phyloP scores from a whole-genome alignment of 2,113 vertebrate genomes.

The Eretmochelys imbricata region DNA sequence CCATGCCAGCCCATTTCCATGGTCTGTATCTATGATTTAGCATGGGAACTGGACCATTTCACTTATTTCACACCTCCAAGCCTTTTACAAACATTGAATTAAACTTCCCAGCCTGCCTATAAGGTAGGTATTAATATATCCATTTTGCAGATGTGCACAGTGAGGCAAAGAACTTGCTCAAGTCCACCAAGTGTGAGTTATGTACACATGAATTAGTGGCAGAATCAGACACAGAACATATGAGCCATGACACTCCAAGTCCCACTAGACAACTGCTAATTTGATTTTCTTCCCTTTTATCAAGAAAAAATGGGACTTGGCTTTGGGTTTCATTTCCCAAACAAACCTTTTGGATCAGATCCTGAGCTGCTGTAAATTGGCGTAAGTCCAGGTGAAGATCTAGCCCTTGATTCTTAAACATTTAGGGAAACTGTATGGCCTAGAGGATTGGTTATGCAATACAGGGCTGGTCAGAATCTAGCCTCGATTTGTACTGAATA shows the following conservation, averaged over 20 bases:
- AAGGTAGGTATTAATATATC: slow-evolving; percentile 73
- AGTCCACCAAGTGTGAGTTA: slow-evolving; percentile 68
- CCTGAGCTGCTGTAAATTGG: neutral
- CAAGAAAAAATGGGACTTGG: neutral
- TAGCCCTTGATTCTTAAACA: neutral
- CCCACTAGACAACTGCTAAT: slow-evolving; percentile 56
- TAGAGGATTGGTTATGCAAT: neutral
- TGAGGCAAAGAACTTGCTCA: slow-evolving; percentile 35
- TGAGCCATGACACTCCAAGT: slow-evolving; percentile 25
- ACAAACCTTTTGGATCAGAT: neutral
- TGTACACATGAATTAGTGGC: slow-evolving; percentile 67
- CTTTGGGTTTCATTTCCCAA: neutral
- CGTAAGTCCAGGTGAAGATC: neutral
- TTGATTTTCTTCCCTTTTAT: neutral
- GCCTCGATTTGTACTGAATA: neutral
- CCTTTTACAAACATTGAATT: slow-evolving; percentile 72
- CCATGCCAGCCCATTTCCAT: neutral
- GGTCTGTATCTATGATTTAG: slow-evolving; percentile 68
- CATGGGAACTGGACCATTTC: slow-evolving; percentile 17
- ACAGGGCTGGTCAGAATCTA: neutral
- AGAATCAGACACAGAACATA: slow-evolving; percentile 46
- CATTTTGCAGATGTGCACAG: slow-evolving; percentile 52
- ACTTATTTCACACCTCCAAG: slow-evolving; percentile 65
- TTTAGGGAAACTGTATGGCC: neutral
- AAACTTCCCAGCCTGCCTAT: slow-evolving; percentile 42